Conservation (phyloP, 2,113 vertebrate genomes). For the Struthio camelus region DNA sequence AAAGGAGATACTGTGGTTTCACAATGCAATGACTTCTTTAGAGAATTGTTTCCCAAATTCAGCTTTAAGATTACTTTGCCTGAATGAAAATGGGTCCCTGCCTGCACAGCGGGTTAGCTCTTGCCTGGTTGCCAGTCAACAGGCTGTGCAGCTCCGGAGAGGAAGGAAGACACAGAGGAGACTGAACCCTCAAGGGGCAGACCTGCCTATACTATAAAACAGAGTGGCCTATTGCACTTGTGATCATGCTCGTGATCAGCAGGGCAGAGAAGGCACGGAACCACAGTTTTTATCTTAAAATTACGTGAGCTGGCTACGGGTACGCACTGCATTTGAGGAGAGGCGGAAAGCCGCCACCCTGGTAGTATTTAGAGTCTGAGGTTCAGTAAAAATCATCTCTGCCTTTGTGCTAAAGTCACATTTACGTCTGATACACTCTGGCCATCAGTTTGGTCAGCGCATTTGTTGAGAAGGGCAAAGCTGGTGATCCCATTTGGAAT, state of each 20-base stretch:
- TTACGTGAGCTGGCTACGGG: neutral
- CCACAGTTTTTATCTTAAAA: neutral
- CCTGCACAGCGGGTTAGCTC: neutral
- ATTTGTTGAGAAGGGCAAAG: neutral
- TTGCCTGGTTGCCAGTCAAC: neutral
- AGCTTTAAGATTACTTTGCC: neutral
- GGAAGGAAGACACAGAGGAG: neutral
- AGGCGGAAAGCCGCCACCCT: neutral
- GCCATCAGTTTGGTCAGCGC: neutral
- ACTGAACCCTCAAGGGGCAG: neutral
- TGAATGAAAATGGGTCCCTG: neutral
- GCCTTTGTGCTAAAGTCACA: neutral
- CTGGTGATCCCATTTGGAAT: neutral
- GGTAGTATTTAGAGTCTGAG: neutral
- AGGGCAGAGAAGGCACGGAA: neutral
- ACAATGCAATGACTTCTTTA: neutral
- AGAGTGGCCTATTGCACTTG: neutral
- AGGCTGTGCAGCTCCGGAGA: neutral
- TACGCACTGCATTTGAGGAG: neutral
- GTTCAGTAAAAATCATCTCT: neutral
- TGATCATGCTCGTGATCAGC: neutral
- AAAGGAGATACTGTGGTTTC: neutral
- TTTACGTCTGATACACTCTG: neutral
- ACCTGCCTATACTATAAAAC: neutral
- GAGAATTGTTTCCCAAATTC: neutral